Evolutionary conservation across 1,140 invertebrate genomes (phyloP), one percentile per base, ranked within the genome.

Genomic region (Arctopsyche grandis): DNA sequence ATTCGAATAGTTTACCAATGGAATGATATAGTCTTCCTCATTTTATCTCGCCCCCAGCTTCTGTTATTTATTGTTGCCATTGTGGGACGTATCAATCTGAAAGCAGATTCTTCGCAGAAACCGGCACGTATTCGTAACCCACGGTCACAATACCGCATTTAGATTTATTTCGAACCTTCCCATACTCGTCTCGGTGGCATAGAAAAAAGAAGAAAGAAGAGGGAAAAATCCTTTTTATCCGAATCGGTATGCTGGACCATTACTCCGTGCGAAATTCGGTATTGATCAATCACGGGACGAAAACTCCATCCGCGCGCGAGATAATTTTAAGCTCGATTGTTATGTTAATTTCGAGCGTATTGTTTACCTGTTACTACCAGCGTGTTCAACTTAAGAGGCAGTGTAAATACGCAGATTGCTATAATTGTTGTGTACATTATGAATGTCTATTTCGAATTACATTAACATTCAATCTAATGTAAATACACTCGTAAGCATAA

Each of bases 1-100:
- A 79, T 79, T 12, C 46, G 60, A 75, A 79, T 79, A 79, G 78
- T 79, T 75, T 75, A 75, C 78, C 78, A 46, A 75, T 69, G 44
- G 78, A 79, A 75, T 75, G 48, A 75, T 75, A 56, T 58, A 38
- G 44, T 60, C 63, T 66, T 66, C 63, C 24, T 22, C 48, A 14
- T 56, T 60, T 58, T 75, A 58, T 75, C 73, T 46, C 22, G 5
- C 24, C 9, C 56, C 21, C 24, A 19, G 9, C 46, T 5, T 16
- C 44, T 58, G 26, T 75, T 44, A 75, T 75, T 75, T 75, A 75
- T 75, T 71, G 26, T 71, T 29, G 56, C 66, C 66, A 69, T 16
- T 38, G 38, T 22, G 14, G 38, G 19, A 71, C 69, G 44, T 48
- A 71, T 66, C 69, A 48, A 46, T 71, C 69, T 24, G 26, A 9